Conservation (phyloP, 2,113 vertebrate species). For the Lota lota region DNA sequence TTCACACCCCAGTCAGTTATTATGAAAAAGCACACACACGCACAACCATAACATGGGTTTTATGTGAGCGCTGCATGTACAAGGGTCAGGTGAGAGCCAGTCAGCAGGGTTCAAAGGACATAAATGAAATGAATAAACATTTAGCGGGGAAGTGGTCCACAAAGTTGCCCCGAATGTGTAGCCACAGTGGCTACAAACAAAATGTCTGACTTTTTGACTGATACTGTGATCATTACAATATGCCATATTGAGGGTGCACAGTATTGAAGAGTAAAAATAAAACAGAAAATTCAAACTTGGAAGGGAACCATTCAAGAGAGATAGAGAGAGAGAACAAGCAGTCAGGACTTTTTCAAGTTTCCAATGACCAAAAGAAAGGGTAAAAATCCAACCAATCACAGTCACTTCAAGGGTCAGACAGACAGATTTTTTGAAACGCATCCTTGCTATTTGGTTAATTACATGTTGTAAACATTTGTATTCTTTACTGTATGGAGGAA, state of each 20-base stretch:
- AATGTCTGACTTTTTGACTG: conserved; percentile 3
- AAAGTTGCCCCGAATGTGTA: too few species aligned
- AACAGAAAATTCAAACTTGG: conserved; percentile 25
- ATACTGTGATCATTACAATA: conserved; percentile 11
- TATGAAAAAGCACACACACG: too few species aligned
- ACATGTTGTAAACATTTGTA: conserved; percentile 76
- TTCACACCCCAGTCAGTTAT: too few species aligned
- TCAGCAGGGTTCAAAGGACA: conserved; percentile 38
- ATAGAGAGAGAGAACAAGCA: conserved; percentile 44
- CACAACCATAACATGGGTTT: too few species aligned
- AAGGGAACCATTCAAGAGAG: conserved; percentile 9
- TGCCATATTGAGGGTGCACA: conserved; percentile 66
- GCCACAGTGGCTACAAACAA: too few species aligned
- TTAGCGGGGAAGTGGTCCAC: background rate
- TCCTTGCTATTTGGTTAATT: conserved; percentile 77
- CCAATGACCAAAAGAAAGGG: conserved; percentile 62
- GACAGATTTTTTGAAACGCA: conserved; percentile 56
- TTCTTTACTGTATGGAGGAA: conserved; percentile 70
- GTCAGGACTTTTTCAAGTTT: conserved; percentile 72
- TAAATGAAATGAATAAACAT: conserved; percentile 18
- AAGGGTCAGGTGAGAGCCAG: conserved; percentile 39
- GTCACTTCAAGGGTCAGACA: conserved; percentile 56
- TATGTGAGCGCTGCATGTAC: conserved; percentile 26
- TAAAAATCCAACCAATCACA: conserved; percentile 44
- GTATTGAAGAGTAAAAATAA: conserved; percentile 42